These are phyloP conservation scores for Alligator sinensis DNA, from an alignment of 2,113 vertebrate species.

Conservation along the genomic window DNA sequence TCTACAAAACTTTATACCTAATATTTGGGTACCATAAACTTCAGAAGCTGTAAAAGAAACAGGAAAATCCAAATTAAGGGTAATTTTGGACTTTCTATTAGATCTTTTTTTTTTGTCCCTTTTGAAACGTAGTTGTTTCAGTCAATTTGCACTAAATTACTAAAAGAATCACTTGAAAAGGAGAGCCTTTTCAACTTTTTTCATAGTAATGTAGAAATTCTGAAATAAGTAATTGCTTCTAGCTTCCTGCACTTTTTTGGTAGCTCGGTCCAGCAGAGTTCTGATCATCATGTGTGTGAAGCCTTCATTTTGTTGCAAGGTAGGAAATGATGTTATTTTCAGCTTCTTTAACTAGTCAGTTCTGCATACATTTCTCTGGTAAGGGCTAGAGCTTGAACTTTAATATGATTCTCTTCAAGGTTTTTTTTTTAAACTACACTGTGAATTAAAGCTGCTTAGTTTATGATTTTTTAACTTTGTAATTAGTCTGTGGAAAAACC, in stretches of 20 bases:
- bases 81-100: conserved; percentile 11
- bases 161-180: background rate
- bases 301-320: background rate
- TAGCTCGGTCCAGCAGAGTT: background rate
- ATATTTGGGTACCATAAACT: background rate
- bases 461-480: conserved; percentile 19
- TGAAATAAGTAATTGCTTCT: background rate
- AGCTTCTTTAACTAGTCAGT: background rate
- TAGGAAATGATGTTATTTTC: background rate
- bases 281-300: background rate
- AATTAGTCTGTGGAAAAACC: background rate
- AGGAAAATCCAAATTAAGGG: background rate
- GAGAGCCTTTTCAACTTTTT: background rate
- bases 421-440: conserved; percentile 22
- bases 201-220: background rate
- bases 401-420: no score
- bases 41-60: background rate
- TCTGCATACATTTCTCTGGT: background rate
- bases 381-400: background rate
- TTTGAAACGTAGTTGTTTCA: background rate
- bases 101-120: background rate
- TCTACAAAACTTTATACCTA: background rate
- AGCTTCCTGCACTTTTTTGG: background rate
- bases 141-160: background rate
- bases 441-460: background rate